A percentile compares a stretch with the other conserved stretches of the same genome.
phyloP scores from a whole-genome alignment of 2,113 vertebrate genomes.

The Rhinopomastus cyanomelas region DNA sequence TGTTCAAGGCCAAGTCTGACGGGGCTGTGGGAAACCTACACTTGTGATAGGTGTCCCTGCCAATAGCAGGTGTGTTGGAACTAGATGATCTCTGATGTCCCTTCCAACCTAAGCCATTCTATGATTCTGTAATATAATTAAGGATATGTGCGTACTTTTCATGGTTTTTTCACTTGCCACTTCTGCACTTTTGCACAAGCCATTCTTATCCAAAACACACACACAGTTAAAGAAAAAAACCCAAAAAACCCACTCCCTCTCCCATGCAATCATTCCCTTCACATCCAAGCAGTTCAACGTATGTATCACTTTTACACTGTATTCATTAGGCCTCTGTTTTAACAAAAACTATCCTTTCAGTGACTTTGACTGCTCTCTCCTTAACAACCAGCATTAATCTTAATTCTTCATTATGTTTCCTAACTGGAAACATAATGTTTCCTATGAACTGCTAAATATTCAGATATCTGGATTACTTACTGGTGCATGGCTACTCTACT shows the following conservation, averaged over 20 bases:
- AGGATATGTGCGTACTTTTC: neutral
- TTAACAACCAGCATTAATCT: neutral
- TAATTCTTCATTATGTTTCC: neutral
- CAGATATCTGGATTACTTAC: neutral
- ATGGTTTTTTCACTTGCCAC: neutral
- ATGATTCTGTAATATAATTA: no score
- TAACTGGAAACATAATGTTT: no score
- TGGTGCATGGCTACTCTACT: neutral
- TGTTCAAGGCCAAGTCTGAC: no score
- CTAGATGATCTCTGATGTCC: no score
- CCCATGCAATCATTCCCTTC: neutral
- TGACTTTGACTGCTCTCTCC: neutral
- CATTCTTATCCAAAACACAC: neutral
- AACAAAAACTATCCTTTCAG: neutral
- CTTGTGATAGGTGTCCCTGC: no score
- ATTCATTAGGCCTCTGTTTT: neutral
- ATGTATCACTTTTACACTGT: neutral
- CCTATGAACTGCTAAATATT: no score
- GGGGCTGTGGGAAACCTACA: no score
- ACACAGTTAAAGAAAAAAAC: neutral
- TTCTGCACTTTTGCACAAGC: no score
- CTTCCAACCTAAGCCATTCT: no score
- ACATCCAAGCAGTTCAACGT: neutral
- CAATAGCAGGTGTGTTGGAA: no score
- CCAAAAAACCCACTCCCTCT: neutral